phyloP scores from a whole-genome alignment of 2,888 invertebrate genomes.

The Agrypnus murinus region DNA sequence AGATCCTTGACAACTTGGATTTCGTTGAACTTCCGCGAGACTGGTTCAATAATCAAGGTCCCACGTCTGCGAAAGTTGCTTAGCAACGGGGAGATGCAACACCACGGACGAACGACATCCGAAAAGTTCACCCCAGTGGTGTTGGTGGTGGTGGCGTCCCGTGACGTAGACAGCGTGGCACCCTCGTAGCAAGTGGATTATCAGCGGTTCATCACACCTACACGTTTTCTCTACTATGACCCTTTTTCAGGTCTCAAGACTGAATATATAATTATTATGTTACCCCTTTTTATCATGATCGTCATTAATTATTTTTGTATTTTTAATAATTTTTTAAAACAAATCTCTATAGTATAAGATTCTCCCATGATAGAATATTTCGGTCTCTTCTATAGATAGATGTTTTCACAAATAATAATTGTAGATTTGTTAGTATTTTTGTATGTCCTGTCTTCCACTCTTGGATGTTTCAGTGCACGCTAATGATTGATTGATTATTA shows the following conservation, averaged over 20 bases:
- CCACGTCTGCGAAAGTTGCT: constrained; percentile 49
- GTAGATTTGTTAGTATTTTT: constrained; percentile 23
- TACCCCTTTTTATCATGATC: neutral
- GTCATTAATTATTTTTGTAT: no score
- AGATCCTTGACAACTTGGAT: constrained; percentile 50
- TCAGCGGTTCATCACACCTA: constrained; percentile 11
- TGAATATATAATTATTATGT: constrained; percentile 22
- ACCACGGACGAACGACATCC: constrained; percentile 35
- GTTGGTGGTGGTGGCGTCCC: no score
- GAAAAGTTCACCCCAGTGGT: neutral
- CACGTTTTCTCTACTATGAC: neutral
- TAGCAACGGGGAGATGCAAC: constrained; percentile 54
- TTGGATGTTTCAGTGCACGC: constrained; percentile 9
- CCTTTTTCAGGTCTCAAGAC: constrained; percentile 28
- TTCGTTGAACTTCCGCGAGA: constrained; percentile 53
- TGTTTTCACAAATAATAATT: no score
- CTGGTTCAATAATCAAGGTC: constrained; percentile 58
- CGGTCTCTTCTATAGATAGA: no score
- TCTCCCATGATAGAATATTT: no score
- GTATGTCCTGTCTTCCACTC: constrained; percentile 33
- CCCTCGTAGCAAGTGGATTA: constrained; percentile 34
- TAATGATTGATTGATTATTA: no score
- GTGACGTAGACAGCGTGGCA: constrained; percentile 53
- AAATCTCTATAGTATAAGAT: no score
- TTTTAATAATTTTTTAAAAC: neutral